These are phyloP conservation scores for Zygothrica quintamaculata DNA, from an alignment of 2,888 invertebrate genomes.

Conservation along the genomic window DNA sequence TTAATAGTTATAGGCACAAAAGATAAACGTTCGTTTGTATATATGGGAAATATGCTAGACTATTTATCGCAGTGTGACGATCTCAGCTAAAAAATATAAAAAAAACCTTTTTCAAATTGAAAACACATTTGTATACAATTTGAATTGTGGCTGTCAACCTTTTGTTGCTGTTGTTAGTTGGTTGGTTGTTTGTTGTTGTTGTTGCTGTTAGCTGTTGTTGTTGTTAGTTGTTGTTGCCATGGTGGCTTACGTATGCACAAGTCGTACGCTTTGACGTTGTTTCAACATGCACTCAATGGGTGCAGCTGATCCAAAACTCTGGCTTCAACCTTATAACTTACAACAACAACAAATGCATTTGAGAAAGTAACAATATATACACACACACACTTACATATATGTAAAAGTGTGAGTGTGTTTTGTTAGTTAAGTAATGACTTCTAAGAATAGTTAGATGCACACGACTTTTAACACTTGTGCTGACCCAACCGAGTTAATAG, in stretches of 20 bases:
- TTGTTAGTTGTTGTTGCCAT: conserved; percentile 36
- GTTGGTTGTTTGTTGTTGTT: conserved; percentile 20
- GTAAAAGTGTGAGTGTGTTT: conserved; percentile 10
- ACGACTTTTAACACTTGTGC: conserved; percentile 62
- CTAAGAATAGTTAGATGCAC: conserved; percentile 43
- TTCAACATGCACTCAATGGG: conserved; percentile 61
- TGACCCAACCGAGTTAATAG: conserved; percentile 40
- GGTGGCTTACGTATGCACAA: conserved; percentile 57
- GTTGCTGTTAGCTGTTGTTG: conserved; percentile 29
- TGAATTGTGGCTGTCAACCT: conserved; percentile 61
- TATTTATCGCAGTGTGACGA: conserved; percentile 64
- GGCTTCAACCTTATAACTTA: conserved; percentile 26
- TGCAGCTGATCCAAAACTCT: conserved; percentile 54
- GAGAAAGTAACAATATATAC: conserved; percentile 27
- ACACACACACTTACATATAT: no score
- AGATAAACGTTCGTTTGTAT: background rate
- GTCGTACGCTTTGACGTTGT: conserved; percentile 52
- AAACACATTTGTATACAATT: conserved; percentile 69
- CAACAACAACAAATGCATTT: no score
- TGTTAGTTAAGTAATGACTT: conserved; percentile 56
- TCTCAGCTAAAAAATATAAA: conserved; percentile 35
- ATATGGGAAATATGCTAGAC: conserved; percentile 32
- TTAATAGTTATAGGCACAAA: background rate
- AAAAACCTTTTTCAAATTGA: conserved; percentile 62
- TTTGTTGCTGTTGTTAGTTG: conserved; percentile 36